Evolutionary conservation across 2,888 invertebrate species (phyloP), one percentile per base, ranked within the genome.

Genomic region (Cybosia mesomella): DNA sequence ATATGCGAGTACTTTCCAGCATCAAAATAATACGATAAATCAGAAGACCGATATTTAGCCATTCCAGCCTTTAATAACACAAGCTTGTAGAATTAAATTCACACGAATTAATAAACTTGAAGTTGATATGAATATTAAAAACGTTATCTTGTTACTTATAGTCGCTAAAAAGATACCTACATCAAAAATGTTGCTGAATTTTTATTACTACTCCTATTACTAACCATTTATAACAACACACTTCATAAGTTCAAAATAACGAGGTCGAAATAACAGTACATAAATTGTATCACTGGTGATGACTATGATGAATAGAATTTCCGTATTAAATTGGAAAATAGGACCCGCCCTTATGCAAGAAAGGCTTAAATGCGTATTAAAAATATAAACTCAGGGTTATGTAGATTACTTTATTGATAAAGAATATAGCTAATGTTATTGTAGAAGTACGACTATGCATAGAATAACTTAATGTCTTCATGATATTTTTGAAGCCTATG

Each of bases 381-480:
- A 28, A 39, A 18, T 15, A 36, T 36, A 13, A 36, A 59, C 4
- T 39, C 24, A 18, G 18, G 24, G 22, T 59, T 24, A 39, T 24
- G 18, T 39, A 39, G 59, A 59, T 39, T 59, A 24, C 8, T 22
- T 22, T n/a, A n/a, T 59, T 36, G 21, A 34, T 58, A 34, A 58
- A 34, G 58, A 21, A 21, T 58, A 58, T 34, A 58, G 11, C 22
- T 36, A 36, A 59, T 36, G 22, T 8, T 36, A 58, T 58, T 34
- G 5, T 2, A 22, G 58, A 59, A 36, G 34, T 22, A 22, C 36
- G 22, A 36, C 9, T 34, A 22, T 36, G 15, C 21, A 59, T 36
- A 59, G 36, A 59, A 36, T 9, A n/a, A 22, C 5, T 36, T 18
- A 59, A 59, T 36, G 5, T 49, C 18, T 34, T 34, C 10, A 43